A percentile compares a stretch with the other conserved stretches of the same genome.
phyloP scores from a whole-genome alignment of 2,797 vertebrate genomes.

The Micromesistius poutassou region DNA sequence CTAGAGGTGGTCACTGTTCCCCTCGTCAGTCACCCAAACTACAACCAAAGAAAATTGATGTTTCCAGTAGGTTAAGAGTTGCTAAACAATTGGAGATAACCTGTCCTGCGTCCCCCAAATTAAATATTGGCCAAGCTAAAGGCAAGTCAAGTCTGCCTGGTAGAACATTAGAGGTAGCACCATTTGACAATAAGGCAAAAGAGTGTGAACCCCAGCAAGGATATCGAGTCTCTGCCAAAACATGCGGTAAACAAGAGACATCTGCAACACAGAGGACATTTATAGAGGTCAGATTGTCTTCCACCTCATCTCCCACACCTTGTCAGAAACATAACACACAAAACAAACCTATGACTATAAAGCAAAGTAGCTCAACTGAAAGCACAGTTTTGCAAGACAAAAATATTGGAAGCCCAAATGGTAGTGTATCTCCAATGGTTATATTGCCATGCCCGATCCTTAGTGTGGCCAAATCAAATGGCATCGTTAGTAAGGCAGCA shows the following conservation, averaged over 20 bases:
- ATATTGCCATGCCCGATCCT: conserved; percentile 21
- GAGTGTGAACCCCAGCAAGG: conserved; percentile 19
- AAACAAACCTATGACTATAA: conserved; percentile 34
- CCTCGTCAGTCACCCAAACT: conserved; percentile 68
- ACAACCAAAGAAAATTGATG: conserved; percentile 53
- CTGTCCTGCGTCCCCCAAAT: conserved; percentile 24
- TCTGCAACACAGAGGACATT: conserved; percentile 73
- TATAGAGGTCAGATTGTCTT: conserved; percentile 76
- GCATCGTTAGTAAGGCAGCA: conserved; percentile 4
- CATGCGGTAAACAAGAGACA: conserved; percentile 45
- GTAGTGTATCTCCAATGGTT: conserved; percentile 11
- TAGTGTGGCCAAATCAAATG: conserved; percentile 23
- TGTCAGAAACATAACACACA: conserved; percentile 30
- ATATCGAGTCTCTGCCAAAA: conserved; percentile 21
- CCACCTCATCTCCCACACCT: conserved; percentile 55
- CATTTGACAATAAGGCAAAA: conserved; percentile 22
- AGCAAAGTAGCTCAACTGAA: conserved; percentile 22
- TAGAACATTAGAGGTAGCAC: conserved; percentile 22
- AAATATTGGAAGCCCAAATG: conserved; percentile 16
- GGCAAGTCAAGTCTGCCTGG: background rate
- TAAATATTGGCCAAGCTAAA: conserved; percentile 25
- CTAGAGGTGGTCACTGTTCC: conserved; percentile 62
- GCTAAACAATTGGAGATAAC: conserved; percentile 41
- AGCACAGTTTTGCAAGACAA: conserved; percentile 17
- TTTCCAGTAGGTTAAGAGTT: conserved; percentile 51